These are phyloP conservation scores for Microctonus aethiopoides DNA, from an alignment of 2,888 invertebrate genomes.

Conservation along the genomic window DNA sequence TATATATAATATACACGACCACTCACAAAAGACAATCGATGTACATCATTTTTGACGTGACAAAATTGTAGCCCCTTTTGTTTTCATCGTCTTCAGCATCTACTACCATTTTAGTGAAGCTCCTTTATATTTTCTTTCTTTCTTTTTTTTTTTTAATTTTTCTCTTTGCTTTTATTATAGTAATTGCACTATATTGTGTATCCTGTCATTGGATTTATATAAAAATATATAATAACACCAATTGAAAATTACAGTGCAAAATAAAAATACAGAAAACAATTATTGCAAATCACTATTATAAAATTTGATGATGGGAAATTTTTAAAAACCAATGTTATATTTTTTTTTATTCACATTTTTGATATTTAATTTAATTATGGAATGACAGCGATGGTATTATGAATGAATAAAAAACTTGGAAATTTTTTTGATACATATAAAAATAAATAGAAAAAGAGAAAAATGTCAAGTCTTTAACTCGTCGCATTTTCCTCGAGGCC, in stretches of 20 bases:
- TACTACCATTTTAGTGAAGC: constrained; percentile 5
- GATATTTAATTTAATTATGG: background rate
- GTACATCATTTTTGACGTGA: constrained; percentile 10
- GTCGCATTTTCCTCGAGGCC: constrained; percentile 33
- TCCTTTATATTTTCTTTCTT: background rate
- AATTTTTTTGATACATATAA: background rate
- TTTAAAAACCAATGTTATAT: too few relatives aligned
- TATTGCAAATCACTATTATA: too few relatives aligned
- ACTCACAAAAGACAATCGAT: constrained; percentile 21
- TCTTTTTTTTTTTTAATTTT: background rate
- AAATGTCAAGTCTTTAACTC: constrained; percentile 10
- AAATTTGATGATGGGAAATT: too few relatives aligned
- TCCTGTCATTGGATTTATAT: background rate
- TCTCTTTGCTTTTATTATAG: background rate
- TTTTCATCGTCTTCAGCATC: constrained; percentile 1
- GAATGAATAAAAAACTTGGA: constrained; percentile 12
- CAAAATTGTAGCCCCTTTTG: constrained; percentile 10
- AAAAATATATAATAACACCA: background rate
- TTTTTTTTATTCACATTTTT: too few relatives aligned
- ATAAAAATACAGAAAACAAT: too few relatives aligned
- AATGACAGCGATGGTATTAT: constrained; percentile 8
- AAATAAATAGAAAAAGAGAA: constrained; percentile 5
- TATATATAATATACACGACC: background rate
- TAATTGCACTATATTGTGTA: background rate
- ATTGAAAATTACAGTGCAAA: too few relatives aligned